Evolutionary conservation across 1,140 invertebrate genomes (phyloP).

Genomic region (Anastrepha obliqua): DNA sequence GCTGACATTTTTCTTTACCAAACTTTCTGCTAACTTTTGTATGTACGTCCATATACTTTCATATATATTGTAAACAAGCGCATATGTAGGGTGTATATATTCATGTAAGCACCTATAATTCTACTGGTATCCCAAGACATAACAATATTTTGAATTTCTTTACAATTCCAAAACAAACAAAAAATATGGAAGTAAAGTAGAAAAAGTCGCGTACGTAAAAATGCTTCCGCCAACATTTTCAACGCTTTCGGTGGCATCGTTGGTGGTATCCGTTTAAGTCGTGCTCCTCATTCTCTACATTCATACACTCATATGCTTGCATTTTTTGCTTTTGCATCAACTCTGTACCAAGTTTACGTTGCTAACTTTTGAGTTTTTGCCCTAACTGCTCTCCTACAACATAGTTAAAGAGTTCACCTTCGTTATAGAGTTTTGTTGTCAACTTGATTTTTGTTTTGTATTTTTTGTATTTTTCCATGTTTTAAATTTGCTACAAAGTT

Average conservation of each 20-base stretch:
- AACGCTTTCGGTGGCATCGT: background rate
- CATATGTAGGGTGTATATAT: background rate
- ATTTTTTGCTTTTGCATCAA: background rate
- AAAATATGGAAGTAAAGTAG: background rate
- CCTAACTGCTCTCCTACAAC: background rate
- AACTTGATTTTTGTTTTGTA: slow-evolving; percentile 10
- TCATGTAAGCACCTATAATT: background rate
- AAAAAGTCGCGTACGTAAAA: background rate
- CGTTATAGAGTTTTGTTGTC: slow-evolving; percentile 16
- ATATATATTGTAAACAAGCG: background rate
- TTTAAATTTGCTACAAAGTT: slow-evolving; percentile 10
- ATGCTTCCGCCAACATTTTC: background rate
- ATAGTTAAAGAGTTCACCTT: slow-evolving; percentile 4
- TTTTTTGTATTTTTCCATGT: background rate
- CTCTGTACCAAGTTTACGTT: background rate
- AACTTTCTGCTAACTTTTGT: background rate
- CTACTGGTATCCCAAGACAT: background rate
- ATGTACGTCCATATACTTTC: background rate
- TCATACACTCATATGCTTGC: background rate
- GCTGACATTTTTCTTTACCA: background rate
- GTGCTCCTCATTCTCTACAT: background rate
- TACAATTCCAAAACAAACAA: background rate
- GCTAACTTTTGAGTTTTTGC: slow-evolving; percentile 34
- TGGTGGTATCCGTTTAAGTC: background rate
- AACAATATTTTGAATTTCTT: slow-evolving; percentile 4